These are phyloP conservation scores for Diogma glabrata DNA, from an alignment of 2,888 invertebrate species.

Conservation along the genomic window DNA sequence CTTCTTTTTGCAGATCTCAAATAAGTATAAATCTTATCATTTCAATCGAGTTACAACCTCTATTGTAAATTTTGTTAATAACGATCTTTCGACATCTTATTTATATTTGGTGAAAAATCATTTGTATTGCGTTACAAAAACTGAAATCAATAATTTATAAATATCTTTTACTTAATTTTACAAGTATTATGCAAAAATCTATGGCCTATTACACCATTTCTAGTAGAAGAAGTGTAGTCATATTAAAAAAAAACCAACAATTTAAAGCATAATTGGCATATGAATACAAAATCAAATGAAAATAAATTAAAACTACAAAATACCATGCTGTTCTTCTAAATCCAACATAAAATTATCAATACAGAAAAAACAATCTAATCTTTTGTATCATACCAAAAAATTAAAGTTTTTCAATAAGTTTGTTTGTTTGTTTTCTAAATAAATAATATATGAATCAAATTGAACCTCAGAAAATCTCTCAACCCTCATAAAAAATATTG, in stretches of 20 bases:
- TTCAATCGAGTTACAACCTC: constrained; percentile 46
- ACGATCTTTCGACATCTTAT: constrained; percentile 70
- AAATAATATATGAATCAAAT: no score
- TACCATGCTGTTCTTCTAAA: no score
- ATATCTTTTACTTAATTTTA: constrained; percentile 58
- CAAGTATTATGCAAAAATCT: constrained; percentile 52
- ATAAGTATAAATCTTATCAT: constrained; percentile 43
- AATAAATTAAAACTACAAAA: constrained; percentile 32
- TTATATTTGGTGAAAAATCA: constrained; percentile 71
- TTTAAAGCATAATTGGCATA: constrained; percentile 31
- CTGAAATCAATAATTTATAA: constrained; percentile 50
- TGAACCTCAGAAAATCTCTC: no score
- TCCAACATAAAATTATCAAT: no score
- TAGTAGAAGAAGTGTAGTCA: constrained; percentile 71
- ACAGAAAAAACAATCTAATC: no score
- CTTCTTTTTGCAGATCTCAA: constrained; percentile 42
- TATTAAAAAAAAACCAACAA: constrained; percentile 34
- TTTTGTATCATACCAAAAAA: no score
- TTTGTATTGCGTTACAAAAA: constrained; percentile 60
- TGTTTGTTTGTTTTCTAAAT: no score
- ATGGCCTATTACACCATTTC: constrained; percentile 78
- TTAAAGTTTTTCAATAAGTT: no score
- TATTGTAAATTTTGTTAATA: constrained; percentile 48
- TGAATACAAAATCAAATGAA: constrained; percentile 38
- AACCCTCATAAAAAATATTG: no score